A percentile compares a stretch with the other conserved stretches of the same genome.
Evolutionary conservation across 2,113 vertebrate species (phyloP).

Genomic region (Maccullochella peelii): DNA sequence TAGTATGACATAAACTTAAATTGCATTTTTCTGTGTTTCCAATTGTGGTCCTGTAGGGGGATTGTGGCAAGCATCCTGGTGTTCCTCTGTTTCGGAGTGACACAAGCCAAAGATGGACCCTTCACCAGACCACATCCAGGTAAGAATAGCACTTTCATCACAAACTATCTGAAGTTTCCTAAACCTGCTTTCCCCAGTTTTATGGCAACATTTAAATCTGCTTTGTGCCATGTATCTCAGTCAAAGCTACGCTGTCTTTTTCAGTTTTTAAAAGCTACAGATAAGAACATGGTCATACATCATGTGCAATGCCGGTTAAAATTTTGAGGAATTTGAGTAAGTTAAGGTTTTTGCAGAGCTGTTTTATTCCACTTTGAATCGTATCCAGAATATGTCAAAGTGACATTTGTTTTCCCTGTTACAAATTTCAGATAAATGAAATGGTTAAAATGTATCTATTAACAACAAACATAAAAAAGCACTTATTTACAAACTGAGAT

Average conservation of each 20-base stretch:
- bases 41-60: slow-evolving; percentile 86
- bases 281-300: not conserved
- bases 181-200: not conserved
- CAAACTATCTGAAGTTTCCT: not conserved
- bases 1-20: not conserved
- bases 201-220: not conserved
- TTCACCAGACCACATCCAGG: slow-evolving; percentile 98
- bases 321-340: not conserved
- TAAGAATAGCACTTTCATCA: slow-evolving; percentile 71
- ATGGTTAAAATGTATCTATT: not conserved
- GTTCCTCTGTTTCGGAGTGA: slow-evolving; percentile 98
- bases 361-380: not conserved
- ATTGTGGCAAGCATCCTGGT: slow-evolving; percentile 98
- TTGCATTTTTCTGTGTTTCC: slow-evolving; percentile 6
- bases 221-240: not conserved
- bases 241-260: not conserved
- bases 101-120: slow-evolving; percentile 98
- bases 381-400: not conserved
- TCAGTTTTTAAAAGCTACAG: not conserved
- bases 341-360: not conserved
- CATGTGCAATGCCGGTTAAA: not conserved
- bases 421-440: not conserved
- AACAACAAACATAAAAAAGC: not conserved
- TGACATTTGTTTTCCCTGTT: not conserved
- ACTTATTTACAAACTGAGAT: not conserved